Base-by-base conservation (phyloP, 2,113 vertebrate genomes). In the Toxostoma redivivum region DNA sequence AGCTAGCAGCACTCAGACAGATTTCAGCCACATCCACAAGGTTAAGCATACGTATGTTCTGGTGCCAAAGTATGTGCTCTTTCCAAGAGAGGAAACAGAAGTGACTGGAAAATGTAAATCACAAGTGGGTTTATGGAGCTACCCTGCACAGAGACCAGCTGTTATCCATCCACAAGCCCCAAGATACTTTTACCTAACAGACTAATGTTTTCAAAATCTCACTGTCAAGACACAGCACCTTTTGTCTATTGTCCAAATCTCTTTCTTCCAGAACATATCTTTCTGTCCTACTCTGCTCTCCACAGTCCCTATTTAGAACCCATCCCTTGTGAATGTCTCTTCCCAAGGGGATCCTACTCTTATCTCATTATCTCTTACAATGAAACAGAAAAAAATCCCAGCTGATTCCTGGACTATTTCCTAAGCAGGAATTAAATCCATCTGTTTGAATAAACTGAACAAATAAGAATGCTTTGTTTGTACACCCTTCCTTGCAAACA, bases 261-360 rank as follows among this genome's bases (percentile, higher is more conserved):
- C 27, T 70, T 88, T 62, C 24, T 44, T 23, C 28, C 7, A 30
- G 42, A 47, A 47, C 10, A 6, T 15, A n/a, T 5, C 9, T 81
- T 72, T 25, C 11, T 65, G 13, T 71, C 19, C 23, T 50, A 27
- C 11, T 28, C 40, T 9, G 11, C 31, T 28, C 8, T 11, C 2
- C 1, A 3, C 6, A 80, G 14, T 10, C 6, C 12, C 51, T 33
- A 7, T 15, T 40, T 56, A 31, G 47, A 50, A 27, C 0, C 1
- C 7, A 18, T 54, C 80, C 19, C 16, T 44, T 54, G 17, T 40
- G 15, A 54, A 45, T 7, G 1, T 38, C 24, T 51, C 27, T 51
- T 81, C 20, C 31, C 8, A 18, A 33, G 16, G 15, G 5, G 16
- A 44, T 71, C 24, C 14, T 57, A 14, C 21, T 61, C 15, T 69